A percentile compares a stretch with the other conserved stretches of the same genome.
These are phyloP conservation scores for Astyanax mexicanus DNA, from an alignment of 2,797 vertebrate genomes.

Conservation along the genomic window DNA sequence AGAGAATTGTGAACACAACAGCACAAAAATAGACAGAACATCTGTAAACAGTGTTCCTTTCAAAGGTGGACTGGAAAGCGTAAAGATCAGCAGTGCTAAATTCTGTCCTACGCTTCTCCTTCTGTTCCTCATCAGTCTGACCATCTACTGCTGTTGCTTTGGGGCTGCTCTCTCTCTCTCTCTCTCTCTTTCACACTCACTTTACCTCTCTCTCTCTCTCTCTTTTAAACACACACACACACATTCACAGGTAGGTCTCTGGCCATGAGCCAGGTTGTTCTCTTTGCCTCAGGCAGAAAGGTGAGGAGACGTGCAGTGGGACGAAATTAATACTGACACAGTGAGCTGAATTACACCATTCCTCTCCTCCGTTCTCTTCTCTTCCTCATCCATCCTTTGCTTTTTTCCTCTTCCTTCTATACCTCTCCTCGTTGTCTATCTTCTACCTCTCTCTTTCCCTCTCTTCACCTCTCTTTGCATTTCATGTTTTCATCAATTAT, in stretches of 20 bases:
- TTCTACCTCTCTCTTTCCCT: neutral
- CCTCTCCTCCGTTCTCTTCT: neutral
- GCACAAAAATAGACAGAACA: no score
- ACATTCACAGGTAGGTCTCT: constrained; percentile 5
- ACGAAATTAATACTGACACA: neutral
- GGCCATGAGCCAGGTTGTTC: constrained; percentile 8
- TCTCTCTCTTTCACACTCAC: neutral
- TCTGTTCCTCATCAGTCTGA: no score
- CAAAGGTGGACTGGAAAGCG: no score
- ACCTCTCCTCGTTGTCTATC: neutral
- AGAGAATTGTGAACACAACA: no score
- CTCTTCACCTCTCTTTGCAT: neutral
- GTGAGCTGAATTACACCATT: neutral
- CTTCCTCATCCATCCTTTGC: neutral
- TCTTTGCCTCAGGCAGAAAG: constrained; percentile 13
- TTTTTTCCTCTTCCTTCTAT: neutral
- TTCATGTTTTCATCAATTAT: neutral
- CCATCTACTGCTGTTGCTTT: neutral
- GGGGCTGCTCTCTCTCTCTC: neutral
- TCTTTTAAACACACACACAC: neutral
- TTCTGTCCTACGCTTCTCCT: no score
- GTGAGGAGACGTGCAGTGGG: constrained; percentile 6
- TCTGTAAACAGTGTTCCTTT: no score
- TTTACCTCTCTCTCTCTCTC: neutral
- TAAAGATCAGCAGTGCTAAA: no score